Evolutionary conservation across 2,797 vertebrate genomes (phyloP).

Genomic region (Enteromius viviparus): DNA sequence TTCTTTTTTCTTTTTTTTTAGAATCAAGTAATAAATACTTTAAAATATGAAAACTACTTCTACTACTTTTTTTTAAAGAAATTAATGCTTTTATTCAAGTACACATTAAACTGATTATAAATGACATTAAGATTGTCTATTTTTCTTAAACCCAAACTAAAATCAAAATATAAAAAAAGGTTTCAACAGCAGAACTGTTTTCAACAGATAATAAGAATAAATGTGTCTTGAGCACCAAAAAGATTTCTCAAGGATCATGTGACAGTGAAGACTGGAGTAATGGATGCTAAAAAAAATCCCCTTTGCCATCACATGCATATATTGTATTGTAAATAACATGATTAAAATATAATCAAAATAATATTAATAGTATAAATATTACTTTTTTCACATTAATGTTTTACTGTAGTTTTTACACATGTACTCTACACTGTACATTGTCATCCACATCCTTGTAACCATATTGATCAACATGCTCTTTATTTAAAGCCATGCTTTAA

Average conservation of each 20-base stretch:
- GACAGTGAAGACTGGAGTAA: background rate
- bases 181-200: background rate
- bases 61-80: too few species aligned
- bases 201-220: background rate
- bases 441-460: constrained; percentile 5
- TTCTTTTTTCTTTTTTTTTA: background rate
- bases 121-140: background rate
- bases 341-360: background rate
- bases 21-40: background rate
- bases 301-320: background rate
- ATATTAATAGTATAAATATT: background rate
- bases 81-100: background rate
- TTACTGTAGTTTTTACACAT: background rate
- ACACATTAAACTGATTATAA: background rate
- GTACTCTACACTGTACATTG: background rate
- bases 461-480: background rate
- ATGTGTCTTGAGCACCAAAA: background rate
- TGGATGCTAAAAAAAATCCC: background rate
- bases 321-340: background rate
- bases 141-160: background rate
- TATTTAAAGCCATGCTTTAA: constrained; percentile 36
- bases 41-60: too few species aligned
- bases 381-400: background rate
- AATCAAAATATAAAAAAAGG: background rate
- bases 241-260: background rate